phyloP scores from a whole-genome alignment of 2,797 vertebrate species.

The Knipowitschia caucasica region DNA sequence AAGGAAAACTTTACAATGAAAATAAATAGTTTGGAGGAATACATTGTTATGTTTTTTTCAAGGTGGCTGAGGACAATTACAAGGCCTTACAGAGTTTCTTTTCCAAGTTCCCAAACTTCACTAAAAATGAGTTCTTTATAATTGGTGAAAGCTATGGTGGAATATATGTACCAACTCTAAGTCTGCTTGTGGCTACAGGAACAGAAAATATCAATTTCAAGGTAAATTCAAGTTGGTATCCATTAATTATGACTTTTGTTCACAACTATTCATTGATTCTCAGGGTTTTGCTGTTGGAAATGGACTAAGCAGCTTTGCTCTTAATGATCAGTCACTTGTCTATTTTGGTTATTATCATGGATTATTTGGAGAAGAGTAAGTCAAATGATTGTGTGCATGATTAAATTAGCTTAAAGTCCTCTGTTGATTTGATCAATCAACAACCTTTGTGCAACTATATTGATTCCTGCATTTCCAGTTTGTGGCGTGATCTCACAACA shows the following conservation, averaged over 20 bases:
- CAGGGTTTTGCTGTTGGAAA: conserved; percentile 81
- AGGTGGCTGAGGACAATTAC: conserved; percentile 80
- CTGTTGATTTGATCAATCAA: not conserved
- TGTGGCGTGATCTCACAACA: conserved; percentile 73
- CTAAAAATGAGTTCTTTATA: conserved; percentile 75
- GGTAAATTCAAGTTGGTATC: conserved; percentile 42
- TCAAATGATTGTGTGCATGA: not conserved
- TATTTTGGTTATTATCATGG: conserved; percentile 80
- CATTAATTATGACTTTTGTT: not conserved
- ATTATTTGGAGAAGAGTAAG: conserved; percentile 79
- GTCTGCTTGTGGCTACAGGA: conserved; percentile 62
- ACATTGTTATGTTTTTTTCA: not conserved
- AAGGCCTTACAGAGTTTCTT: conserved; percentile 76
- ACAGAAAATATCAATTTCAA: conserved; percentile 70
- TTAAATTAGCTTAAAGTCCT: not conserved
- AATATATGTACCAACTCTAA: conserved; percentile 75
- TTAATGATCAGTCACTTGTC: conserved; percentile 74
- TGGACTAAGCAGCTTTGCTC: conserved; percentile 69
- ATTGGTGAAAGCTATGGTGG: conserved; percentile 81
- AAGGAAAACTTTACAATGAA: not conserved
- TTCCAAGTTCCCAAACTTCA: conserved; percentile 74
- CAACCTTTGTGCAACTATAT: not conserved
- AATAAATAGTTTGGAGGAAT: not conserved
- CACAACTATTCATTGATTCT: not conserved
- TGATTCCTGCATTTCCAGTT: conserved; percentile 45